These are phyloP conservation scores for Fabriciana adippe DNA, from an alignment of 2,888 invertebrate species.

Conservation along the genomic window DNA sequence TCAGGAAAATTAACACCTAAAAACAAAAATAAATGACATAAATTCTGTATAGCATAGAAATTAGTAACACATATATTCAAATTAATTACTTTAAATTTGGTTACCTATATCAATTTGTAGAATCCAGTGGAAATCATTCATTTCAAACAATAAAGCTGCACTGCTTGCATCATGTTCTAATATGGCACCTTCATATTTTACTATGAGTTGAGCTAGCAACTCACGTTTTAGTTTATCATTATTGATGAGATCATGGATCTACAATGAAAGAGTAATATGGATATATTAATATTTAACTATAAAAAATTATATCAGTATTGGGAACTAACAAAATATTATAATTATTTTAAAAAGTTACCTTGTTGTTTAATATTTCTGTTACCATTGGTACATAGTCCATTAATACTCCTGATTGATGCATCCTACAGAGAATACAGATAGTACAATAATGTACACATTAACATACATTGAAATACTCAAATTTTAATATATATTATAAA, in stretches of 20 bases:
- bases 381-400: slow-evolving; percentile 83
- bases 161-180: slow-evolving; percentile 74
- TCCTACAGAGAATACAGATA: slow-evolving; percentile 50
- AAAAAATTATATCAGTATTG: too few species aligned
- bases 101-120: slow-evolving; percentile 81
- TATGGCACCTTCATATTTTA: slow-evolving; percentile 76
- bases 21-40: slow-evolving; percentile 22
- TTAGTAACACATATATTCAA: background rate
- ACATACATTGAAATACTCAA: background rate
- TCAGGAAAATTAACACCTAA: slow-evolving; percentile 78
- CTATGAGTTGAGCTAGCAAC: slow-evolving; percentile 71
- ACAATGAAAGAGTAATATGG: slow-evolving; percentile 37
- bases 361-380: slow-evolving; percentile 76
- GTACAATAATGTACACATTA: background rate
- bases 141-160: slow-evolving; percentile 83
- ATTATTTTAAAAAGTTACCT: slow-evolving; percentile 53
- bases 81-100: background rate
- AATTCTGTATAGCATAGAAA: too few species aligned
- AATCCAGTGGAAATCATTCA: slow-evolving; percentile 84
- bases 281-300: too few species aligned
- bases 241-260: slow-evolving; percentile 69
- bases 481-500: background rate
- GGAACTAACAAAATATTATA: too few species aligned
- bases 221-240: slow-evolving; percentile 75
- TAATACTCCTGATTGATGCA: slow-evolving; percentile 77